Evolutionary conservation across 2,113 vertebrate genomes (phyloP).

Genomic region (Acanthisitta chloris): DNA sequence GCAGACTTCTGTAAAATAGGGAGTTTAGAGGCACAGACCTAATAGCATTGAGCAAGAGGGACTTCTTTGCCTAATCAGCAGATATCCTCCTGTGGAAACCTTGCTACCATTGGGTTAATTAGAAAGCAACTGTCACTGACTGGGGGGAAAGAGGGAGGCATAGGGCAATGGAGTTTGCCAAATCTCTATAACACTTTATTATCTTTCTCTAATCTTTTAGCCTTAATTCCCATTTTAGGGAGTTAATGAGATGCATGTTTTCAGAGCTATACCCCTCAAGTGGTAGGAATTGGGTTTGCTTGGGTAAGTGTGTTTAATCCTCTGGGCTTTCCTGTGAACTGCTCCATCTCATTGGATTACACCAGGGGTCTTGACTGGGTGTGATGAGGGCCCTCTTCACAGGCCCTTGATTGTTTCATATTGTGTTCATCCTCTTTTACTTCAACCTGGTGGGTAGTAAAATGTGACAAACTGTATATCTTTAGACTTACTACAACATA

Average conservation of each 20-base stretch:
- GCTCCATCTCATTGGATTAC: conserved; percentile 39
- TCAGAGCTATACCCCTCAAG: conserved; percentile 5
- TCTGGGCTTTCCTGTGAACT: background rate
- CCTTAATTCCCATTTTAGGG: conserved; percentile 57
- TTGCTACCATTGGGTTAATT: conserved; percentile 45
- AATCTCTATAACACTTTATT: background rate
- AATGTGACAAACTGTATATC: background rate
- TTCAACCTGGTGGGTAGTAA: background rate
- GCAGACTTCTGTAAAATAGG: background rate
- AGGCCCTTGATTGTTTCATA: background rate
- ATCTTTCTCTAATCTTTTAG: conserved; percentile 42
- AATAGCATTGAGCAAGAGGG: conserved; percentile 41
- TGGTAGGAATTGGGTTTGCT: conserved; percentile 12
- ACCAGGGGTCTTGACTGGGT: conserved; percentile 21
- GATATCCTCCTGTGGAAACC: background rate
- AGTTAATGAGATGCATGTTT: conserved; percentile 27
- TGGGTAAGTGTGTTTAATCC: conserved; percentile 2
- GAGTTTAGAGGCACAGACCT: background rate
- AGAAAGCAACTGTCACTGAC: conserved; percentile 30
- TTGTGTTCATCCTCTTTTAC: background rate
- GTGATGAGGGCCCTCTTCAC: background rate
- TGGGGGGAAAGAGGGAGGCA: background rate
- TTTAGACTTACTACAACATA: background rate
- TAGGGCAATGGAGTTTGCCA: background rate
- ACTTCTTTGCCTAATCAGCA: conserved; percentile 42